A percentile compares a stretch with the other conserved stretches of the same genome.
Evolutionary conservation across 2,797 vertebrate species (phyloP).

Genomic region (Pseudochirops corinnae): DNA sequence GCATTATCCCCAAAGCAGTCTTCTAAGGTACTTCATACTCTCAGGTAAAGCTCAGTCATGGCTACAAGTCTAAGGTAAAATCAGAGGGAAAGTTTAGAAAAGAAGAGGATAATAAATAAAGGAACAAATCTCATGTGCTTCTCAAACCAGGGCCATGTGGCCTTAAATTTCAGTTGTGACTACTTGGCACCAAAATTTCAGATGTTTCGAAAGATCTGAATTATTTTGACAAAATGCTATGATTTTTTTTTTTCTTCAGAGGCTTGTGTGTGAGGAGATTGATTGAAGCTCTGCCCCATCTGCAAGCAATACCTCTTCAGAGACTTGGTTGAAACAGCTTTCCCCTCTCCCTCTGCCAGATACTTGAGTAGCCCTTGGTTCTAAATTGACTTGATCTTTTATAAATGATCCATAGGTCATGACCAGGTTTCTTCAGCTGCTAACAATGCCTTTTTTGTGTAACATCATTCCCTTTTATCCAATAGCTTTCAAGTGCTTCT

Average conservation of each 20-base stretch:
- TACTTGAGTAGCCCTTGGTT: background rate
- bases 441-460: background rate
- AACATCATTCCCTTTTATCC: background rate
- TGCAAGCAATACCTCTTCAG: background rate
- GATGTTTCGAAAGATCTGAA: background rate
- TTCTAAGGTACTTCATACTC: background rate
- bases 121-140: background rate
- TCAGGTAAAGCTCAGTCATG: background rate
- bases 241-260: background rate
- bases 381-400: background rate
- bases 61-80: background rate
- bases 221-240: background rate
- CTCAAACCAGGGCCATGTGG: background rate
- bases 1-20: background rate
- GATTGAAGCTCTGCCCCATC: background rate
- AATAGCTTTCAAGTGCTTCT: background rate
- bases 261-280: background rate
- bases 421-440: background rate
- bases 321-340: background rate
- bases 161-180: background rate
- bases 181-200: background rate
- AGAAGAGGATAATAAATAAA: background rate
- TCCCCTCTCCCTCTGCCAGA: background rate
- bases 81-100: background rate
- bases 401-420: background rate